phyloP scores from a whole-genome alignment of 2,113 vertebrate genomes.

The Lamprologus speciosus region DNA sequence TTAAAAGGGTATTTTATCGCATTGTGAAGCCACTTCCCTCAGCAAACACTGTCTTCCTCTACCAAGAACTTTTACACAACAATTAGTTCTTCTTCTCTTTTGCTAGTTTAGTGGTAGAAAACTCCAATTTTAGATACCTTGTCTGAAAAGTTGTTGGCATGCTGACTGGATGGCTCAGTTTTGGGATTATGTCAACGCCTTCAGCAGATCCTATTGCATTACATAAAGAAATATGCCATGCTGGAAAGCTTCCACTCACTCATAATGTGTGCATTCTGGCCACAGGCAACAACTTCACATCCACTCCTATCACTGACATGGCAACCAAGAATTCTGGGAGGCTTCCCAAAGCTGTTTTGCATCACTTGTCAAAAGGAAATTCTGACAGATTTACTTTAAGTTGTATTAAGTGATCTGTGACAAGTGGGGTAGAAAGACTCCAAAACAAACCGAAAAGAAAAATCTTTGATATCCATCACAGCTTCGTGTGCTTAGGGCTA shows the following conservation, averaged over 20 bases:
- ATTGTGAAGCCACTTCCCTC: background rate
- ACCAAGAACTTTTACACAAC: background rate
- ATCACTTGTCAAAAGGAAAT: constrained; percentile 50
- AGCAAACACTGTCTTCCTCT: background rate
- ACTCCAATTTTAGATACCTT: background rate
- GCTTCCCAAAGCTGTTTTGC: constrained; percentile 29
- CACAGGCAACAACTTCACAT: constrained; percentile 43
- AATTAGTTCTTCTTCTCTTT: background rate
- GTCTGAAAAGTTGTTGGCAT: constrained; percentile 34
- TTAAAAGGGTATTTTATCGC: background rate
- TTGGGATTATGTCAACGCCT: constrained; percentile 46
- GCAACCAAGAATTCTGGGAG: constrained; percentile 32
- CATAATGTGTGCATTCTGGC: constrained; percentile 43
- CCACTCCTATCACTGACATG: constrained; percentile 33
- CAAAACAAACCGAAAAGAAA: constrained; percentile 16
- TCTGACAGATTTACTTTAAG: constrained; percentile 22
- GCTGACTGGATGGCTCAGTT: constrained; percentile 17
- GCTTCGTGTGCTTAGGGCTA: constrained; percentile 15
- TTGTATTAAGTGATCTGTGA: constrained; percentile 13
- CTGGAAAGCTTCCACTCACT: constrained; percentile 37
- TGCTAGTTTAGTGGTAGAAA: background rate
- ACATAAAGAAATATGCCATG: constrained; percentile 44
- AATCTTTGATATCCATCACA: constrained; percentile 22
- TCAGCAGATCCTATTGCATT: constrained; percentile 43
- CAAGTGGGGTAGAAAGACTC: constrained; percentile 8